phyloP scores from a whole-genome alignment of 2,113 vertebrate genomes.

The Lophura nycthemera region DNA sequence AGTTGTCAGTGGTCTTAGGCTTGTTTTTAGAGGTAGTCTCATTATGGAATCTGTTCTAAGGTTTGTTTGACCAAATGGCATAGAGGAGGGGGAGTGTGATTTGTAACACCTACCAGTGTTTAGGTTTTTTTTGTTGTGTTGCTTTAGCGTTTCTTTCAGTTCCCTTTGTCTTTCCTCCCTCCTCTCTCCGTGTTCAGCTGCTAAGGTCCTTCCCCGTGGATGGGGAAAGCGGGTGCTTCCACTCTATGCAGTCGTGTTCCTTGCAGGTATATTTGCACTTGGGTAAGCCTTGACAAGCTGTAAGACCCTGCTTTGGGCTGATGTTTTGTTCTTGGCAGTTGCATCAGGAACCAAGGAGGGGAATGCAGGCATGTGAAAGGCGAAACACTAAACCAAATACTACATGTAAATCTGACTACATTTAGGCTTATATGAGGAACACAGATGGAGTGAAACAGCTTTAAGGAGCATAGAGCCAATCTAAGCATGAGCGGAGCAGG shows the following conservation, averaged over 20 bases:
- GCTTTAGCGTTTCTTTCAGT: not conserved
- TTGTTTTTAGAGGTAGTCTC: slow-evolving; percentile 62
- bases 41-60: slow-evolving; percentile 72
- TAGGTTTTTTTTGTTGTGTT: not conserved
- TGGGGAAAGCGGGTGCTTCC: slow-evolving; percentile 41
- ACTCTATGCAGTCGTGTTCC: slow-evolving; percentile 47
- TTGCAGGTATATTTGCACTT: not conserved
- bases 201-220: slow-evolving; percentile 12
- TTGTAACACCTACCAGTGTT: not conserved
- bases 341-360: not conserved
- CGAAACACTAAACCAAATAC: slow-evolving; percentile 23
- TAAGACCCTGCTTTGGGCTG: not conserved
- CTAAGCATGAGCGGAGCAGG: slow-evolving; percentile 3
- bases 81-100: slow-evolving; percentile 37
- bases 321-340: accelerated
- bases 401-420: not conserved
- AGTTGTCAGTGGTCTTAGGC: slow-evolving; percentile 43
- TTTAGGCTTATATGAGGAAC: not conserved
- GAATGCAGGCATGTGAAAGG: not conserved
- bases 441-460: not conserved
- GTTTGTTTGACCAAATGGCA: slow-evolving; percentile 77
- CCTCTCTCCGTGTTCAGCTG: slow-evolving; percentile 24
- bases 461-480: slow-evolving; percentile 44
- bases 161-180: slow-evolving; percentile 6
- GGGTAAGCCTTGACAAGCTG: not conserved